phyloP scores from a whole-genome alignment of 2,113 vertebrate species.

The Empidonax alnorum region DNA sequence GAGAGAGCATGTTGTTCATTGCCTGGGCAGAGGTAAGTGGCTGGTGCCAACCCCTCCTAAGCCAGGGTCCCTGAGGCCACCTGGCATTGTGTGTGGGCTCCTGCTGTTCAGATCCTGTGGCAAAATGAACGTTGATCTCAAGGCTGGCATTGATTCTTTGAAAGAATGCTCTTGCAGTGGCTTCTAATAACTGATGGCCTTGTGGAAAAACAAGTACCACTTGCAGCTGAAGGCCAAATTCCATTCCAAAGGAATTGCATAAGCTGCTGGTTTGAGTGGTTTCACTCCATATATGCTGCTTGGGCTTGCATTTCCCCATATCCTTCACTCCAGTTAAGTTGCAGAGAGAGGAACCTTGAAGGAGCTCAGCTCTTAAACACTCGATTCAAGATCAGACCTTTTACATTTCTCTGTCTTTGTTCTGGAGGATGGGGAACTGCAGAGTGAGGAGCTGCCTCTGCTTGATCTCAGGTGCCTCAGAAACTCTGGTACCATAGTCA shows the following conservation, averaged over 20 bases:
- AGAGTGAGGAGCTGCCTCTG: background rate
- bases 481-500: background rate
- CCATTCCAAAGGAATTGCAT: slow-evolving; percentile 47
- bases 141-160: slow-evolving; percentile 20
- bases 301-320: background rate
- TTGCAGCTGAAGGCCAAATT: slow-evolving; percentile 43
- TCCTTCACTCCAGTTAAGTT: background rate
- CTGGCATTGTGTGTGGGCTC: background rate
- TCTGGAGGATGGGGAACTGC: background rate
- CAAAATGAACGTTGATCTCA: slow-evolving; percentile 17
- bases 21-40: background rate
- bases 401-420: background rate
- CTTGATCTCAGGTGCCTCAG: slow-evolving; percentile 6
- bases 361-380: background rate
- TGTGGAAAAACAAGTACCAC: slow-evolving; percentile 10
- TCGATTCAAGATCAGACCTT: background rate
- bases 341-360: background rate
- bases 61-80: background rate
- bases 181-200: background rate
- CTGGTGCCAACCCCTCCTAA: background rate
- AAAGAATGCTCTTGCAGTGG: background rate
- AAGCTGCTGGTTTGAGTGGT: slow-evolving; percentile 33
- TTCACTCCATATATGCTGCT: slow-evolving; percentile 13
- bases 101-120: background rate
- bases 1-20: background rate